Percentiles rank a stretch among this genome's conserved stretches.
Conservation (phyloP, 2,888 invertebrate genomes). For the Lepetodrilus schrolli region DNA sequence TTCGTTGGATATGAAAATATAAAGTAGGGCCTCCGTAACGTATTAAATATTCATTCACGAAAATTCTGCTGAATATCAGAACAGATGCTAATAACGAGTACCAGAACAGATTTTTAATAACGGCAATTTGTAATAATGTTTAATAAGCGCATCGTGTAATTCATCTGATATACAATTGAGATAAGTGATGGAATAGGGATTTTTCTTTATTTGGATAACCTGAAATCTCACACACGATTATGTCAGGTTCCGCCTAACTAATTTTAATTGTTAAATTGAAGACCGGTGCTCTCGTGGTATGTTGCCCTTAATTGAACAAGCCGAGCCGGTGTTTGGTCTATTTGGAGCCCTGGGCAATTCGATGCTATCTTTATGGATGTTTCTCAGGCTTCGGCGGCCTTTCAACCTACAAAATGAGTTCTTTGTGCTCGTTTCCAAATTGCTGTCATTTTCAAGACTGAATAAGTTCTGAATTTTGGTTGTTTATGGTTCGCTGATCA, state of each 20-base stretch:
- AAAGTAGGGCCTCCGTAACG: too few relatives aligned
- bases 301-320: neutral
- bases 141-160: too few relatives aligned
- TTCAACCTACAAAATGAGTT: neutral
- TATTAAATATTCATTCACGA: too few relatives aligned
- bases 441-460: neutral
- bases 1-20: too few relatives aligned
- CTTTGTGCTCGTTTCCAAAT: neutral
- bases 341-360: neutral
- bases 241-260: neutral
- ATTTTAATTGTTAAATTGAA: neutral
- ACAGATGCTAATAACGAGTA: too few relatives aligned
- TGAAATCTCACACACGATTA: neutral
- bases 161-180: neutral
- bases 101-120: too few relatives aligned
- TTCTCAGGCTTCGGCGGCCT: neutral
- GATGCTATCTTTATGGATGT: neutral
- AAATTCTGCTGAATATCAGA: too few relatives aligned
- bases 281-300: neutral
- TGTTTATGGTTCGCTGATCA: neutral
- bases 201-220: neutral
- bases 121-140: too few relatives aligned
- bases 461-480: neutral
- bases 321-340: neutral
- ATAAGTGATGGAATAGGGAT: too few relatives aligned